phyloP scores from a whole-genome alignment of 2,113 vertebrate species.

The Leiothrix lutea region DNA sequence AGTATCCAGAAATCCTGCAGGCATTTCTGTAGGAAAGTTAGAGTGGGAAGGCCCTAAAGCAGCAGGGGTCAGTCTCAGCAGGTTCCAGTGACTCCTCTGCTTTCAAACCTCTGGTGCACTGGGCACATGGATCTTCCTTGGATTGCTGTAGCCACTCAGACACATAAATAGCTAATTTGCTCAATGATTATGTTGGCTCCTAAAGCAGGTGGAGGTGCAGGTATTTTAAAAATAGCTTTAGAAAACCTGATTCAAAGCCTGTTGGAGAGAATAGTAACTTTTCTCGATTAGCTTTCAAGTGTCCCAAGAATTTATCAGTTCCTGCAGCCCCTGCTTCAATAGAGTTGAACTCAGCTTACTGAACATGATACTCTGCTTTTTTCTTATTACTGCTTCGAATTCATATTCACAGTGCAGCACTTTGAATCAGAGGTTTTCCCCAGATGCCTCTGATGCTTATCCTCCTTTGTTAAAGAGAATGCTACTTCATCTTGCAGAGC shows the following conservation, averaged over 20 bases:
- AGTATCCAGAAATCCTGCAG: neutral
- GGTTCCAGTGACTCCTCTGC: neutral
- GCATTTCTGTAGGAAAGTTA: neutral
- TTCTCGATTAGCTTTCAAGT: neutral
- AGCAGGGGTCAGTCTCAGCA: neutral
- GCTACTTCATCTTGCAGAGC: neutral
- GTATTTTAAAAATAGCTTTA: neutral
- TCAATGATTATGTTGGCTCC: neutral
- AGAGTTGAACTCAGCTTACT: neutral
- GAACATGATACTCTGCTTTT: neutral
- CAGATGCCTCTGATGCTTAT: slow-evolving; percentile 55
- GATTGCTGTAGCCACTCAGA: neutral
- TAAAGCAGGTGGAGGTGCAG: neutral
- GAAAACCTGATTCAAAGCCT: neutral
- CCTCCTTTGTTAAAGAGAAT: slow-evolving; percentile 42
- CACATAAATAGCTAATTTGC: neutral
- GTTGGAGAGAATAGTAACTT: neutral
- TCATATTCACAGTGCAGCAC: slow-evolving; percentile 26
- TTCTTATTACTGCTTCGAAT: slow-evolving; percentile 1
- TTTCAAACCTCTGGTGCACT: neutral
- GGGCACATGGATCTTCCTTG: neutral
- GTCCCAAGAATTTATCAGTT: neutral
- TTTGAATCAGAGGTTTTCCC: slow-evolving; percentile 40
- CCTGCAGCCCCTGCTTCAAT: neutral
- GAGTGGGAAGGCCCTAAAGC: neutral